Base-by-base conservation (phyloP, 2,113 vertebrate species). In the Accipiter cooperii region DNA sequence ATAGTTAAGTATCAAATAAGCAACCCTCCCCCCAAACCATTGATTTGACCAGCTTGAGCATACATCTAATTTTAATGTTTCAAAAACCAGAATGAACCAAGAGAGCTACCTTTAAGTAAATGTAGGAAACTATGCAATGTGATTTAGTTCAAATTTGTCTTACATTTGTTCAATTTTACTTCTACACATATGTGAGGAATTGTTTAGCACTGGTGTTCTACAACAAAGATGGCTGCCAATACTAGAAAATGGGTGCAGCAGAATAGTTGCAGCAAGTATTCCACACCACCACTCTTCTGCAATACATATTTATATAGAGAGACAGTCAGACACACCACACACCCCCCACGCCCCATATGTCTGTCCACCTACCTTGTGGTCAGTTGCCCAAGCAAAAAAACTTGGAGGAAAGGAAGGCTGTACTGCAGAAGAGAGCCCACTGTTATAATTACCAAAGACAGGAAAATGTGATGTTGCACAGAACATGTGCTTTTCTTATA, bases 381-480 rank as follows among this genome's bases (percentile, higher is more conserved):
- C 36, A 54, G 51, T 8, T 71, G 36, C 18, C 21, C 58, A 55
- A 73, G 54, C 33, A 51, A 20, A 80, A 80, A 83, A 93, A 20
- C 2, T 40, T 25, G 26, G 36, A 73, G 18, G 5, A 82, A 88
- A 89, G 69, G 16, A 83, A 87, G 49, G 12, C 82, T 10, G 17
- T 60, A 60, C 47, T 65, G n/a, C 7, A 75, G 40, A 88, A 46
- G 8, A 80, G 4, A 73, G 77, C n/a, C 22, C 31, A 29, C 42
- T 55, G 22, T n/a, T 34, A 22, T 1, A 84, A 73, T 8, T 51
- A 76, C 31, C 25, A 12, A 61, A 69, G 17, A 38, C 10, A 69
- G 38, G 11, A 84, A 91, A 68, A 89, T 0, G 0, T 3, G 2
- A 57, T 26, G 33, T 70, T 2, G 4, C 33, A 61, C 6, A 64